Evolutionary conservation across 2,113 vertebrate species (phyloP).

Genomic region (Clarias gariepinus): DNA sequence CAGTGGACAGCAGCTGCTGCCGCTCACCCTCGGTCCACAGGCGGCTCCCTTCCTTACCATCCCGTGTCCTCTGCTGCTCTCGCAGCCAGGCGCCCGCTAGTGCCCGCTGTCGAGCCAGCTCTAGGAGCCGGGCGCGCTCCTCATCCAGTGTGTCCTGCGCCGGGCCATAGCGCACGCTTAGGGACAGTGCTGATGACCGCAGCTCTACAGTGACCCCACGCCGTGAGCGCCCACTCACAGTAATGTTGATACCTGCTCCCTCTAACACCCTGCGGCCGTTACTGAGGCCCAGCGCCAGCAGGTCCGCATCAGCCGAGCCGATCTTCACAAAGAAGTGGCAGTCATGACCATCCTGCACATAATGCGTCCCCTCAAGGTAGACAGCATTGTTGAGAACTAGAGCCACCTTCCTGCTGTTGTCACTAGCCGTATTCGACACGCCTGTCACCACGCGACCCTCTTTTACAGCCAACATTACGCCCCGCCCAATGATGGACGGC

Average conservation of each 20-base stretch:
- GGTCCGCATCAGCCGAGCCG: conserved; percentile 87
- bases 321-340: conserved; percentile 97
- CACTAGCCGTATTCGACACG: conserved; percentile 84
- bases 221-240: conserved; percentile 91
- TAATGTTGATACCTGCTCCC: conserved; percentile 86
- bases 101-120: conserved; percentile 91
- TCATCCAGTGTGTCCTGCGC: conserved; percentile 89
- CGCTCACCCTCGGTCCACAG: conserved; percentile 97
- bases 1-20: conserved; percentile 92
- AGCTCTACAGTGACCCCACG: conserved; percentile 91
- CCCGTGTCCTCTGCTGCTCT: conserved; percentile 91
- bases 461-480: conserved; percentile 93
- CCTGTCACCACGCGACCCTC: conserved; percentile 88
- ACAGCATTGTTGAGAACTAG: conserved; percentile 89
- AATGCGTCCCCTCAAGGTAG: conserved; percentile 95
- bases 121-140: conserved; percentile 90
- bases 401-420: conserved; percentile 92
- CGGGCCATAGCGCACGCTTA: conserved; percentile 93
- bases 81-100: conserved; percentile 89
- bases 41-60: conserved; percentile 92
- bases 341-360: conserved; percentile 91
- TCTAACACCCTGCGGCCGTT: conserved; percentile 91
- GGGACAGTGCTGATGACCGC: conserved; percentile 81
- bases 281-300: conserved; percentile 87
- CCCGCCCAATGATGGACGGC: conserved; percentile 91